Evolutionary conservation across 2,113 vertebrate genomes (phyloP).

Genomic region (Dasyprocta punctata): DNA sequence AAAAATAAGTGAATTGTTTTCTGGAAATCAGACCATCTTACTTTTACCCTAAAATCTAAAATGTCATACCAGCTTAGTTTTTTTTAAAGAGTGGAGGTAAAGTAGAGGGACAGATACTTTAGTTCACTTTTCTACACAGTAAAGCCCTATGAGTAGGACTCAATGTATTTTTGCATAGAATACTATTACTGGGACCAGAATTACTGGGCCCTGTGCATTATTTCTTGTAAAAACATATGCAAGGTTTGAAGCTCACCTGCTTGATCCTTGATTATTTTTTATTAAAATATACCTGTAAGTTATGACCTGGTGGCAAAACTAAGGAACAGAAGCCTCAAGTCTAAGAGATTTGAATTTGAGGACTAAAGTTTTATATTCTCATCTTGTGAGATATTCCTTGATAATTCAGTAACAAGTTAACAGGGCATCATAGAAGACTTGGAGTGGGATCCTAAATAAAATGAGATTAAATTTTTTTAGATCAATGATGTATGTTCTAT

Average conservation of each 20-base stretch:
- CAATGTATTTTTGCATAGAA: slow-evolving; percentile 2
- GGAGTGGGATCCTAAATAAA: slow-evolving; percentile 30
- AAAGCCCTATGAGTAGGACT: neutral
- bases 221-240: slow-evolving; percentile 14
- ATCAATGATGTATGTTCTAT: neutral
- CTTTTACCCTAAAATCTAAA: slow-evolving; percentile 16
- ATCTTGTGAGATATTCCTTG: neutral
- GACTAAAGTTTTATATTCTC: slow-evolving; percentile 44
- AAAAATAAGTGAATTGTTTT: slow-evolving; percentile 16
- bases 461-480: neutral
- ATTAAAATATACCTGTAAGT: slow-evolving; percentile 19
- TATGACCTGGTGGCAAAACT: neutral
- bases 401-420: neutral
- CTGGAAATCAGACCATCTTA: neutral
- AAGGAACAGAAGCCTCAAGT: neutral
- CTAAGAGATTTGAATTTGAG: neutral
- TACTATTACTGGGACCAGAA: neutral
- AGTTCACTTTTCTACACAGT: neutral
- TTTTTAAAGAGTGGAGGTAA: neutral
- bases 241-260: neutral
- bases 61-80: neutral
- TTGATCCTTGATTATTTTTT: slow-evolving; percentile 1
- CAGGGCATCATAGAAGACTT: neutral
- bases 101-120: neutral
- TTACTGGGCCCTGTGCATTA: neutral